phyloP scores from a whole-genome alignment of 2,888 invertebrate species.

The Cephus pulcher region DNA sequence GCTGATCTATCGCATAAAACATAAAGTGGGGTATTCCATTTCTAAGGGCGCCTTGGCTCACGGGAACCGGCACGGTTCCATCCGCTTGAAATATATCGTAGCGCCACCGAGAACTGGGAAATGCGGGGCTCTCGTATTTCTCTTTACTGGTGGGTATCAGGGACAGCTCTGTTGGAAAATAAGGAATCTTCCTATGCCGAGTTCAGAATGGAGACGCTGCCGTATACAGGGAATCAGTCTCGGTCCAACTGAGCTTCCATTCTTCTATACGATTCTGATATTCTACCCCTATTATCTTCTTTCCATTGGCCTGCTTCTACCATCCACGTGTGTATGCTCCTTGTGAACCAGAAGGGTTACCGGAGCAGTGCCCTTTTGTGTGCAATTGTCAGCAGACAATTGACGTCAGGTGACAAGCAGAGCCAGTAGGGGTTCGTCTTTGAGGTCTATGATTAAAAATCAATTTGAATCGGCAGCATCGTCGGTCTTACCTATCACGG shows the following conservation, averaged over 20 bases:
- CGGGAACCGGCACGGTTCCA: conserved; percentile 19
- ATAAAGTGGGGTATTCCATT: conserved; percentile 65
- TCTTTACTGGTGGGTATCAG: conserved; percentile 18
- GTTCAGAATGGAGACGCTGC: not conserved
- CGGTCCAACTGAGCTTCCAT: not conserved
- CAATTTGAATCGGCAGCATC: conserved; percentile 19
- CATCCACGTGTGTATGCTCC: not conserved
- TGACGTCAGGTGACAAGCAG: conserved; percentile 21
- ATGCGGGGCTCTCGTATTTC: conserved; percentile 23
- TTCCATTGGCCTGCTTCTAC: not conserved
- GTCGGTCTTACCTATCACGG: not conserved
- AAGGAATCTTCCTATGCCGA: conserved; percentile 5
- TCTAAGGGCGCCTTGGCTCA: conserved; percentile 52
- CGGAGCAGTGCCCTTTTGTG: not conserved
- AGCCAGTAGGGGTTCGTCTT: not conserved
- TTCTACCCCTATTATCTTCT: not conserved
- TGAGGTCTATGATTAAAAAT: conserved; percentile 28
- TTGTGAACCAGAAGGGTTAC: not conserved
- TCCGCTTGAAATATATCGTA: conserved; percentile 57
- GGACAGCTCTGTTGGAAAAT: conserved; percentile 20
- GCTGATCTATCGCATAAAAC: conserved; percentile 67
- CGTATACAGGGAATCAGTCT: not conserved
- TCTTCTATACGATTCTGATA: not conserved
- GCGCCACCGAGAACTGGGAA: conserved; percentile 39
- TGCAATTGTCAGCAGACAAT: not conserved